phyloP scores from a whole-genome alignment of 2,113 vertebrate species.

The Stictonetta naevosa region DNA sequence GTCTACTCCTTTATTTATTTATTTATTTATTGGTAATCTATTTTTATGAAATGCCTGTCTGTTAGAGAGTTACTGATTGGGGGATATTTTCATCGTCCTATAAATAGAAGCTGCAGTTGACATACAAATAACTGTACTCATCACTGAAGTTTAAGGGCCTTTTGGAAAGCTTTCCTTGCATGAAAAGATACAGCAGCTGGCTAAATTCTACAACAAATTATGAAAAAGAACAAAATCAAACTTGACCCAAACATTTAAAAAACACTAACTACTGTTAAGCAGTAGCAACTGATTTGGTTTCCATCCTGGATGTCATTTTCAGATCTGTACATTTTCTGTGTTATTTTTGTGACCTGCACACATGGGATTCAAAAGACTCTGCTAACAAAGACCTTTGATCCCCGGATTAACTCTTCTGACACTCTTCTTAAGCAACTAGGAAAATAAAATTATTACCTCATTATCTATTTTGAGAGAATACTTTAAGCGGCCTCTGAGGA shows the following conservation, averaged over 20 bases:
- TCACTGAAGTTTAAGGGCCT: slow-evolving; percentile 2
- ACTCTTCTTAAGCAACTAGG: slow-evolving; percentile 23
- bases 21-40: slow-evolving; percentile 9
- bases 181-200: background rate
- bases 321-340: slow-evolving; percentile 23
- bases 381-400: slow-evolving; percentile 59
- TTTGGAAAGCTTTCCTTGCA: slow-evolving; percentile 27
- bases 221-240: background rate
- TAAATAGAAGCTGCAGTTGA: slow-evolving; percentile 48
- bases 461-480: slow-evolving; percentile 55
- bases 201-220: background rate
- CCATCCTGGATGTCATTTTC: background rate
- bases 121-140: slow-evolving; percentile 34
- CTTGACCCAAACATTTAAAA: slow-evolving; percentile 20
- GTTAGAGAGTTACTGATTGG: slow-evolving; percentile 41
- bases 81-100: slow-evolving; percentile 44
- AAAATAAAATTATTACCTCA: slow-evolving; percentile 53
- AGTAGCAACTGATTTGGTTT: slow-evolving; percentile 1
- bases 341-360: background rate
- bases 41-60: slow-evolving; percentile 48
- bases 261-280: background rate
- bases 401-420: slow-evolving; percentile 36
- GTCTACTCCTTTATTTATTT: background rate
- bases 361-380: background rate
- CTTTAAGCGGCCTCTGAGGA: slow-evolving; percentile 17